phyloP scores from a whole-genome alignment of 1,140 invertebrate genomes.

The Hylaeus volcanicus region DNA sequence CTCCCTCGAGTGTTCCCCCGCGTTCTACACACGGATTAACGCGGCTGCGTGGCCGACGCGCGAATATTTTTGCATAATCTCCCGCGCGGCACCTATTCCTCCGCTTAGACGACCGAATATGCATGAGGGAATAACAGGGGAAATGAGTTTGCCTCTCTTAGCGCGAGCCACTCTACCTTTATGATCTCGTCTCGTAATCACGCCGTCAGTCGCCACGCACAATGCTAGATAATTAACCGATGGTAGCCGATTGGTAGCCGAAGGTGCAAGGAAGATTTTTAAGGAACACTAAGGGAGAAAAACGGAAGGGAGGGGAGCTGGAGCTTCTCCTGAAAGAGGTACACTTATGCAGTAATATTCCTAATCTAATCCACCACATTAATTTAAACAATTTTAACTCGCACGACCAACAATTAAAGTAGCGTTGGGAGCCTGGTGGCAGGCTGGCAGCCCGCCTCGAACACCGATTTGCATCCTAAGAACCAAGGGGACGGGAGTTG shows the following conservation, averaged over 20 bases:
- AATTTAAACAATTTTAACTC: too few relatives aligned
- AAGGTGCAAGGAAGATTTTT: too few relatives aligned
- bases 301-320: too few relatives aligned
- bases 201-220: background rate
- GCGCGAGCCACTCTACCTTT: too few relatives aligned
- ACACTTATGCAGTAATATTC: too few relatives aligned
- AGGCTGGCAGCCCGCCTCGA: background rate
- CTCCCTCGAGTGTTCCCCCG: background rate
- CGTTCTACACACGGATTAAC: conserved; percentile 11
- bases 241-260: too few relatives aligned
- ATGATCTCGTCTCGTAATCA: background rate
- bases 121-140: background rate
- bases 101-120: background rate
- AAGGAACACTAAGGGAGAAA: too few relatives aligned
- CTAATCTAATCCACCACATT: too few relatives aligned
- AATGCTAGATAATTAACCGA: too few relatives aligned
- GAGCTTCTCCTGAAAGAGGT: too few relatives aligned
- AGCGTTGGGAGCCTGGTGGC: too few relatives aligned
- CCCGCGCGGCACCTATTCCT: background rate
- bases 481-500: background rate
- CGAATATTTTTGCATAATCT: conserved; percentile 18
- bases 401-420: too few relatives aligned
- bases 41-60: background rate
- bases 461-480: conserved; percentile 35
- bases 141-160: conserved; percentile 1